phyloP scores from a whole-genome alignment of 2,113 vertebrate genomes.

The Rhegmatorhina hoffmannsi region DNA sequence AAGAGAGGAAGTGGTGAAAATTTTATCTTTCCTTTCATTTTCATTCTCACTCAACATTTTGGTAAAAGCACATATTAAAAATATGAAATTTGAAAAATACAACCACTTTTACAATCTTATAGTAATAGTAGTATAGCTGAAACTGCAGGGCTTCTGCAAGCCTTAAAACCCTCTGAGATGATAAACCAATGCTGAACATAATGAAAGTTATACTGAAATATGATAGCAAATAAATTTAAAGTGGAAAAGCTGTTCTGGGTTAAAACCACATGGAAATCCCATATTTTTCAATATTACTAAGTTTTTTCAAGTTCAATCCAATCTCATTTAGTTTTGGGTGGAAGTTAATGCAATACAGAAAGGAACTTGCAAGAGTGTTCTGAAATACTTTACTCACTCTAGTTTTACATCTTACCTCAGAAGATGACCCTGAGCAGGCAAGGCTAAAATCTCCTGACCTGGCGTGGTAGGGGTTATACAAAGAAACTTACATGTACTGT shows the following conservation, averaged over 20 bases:
- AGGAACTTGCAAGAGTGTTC: not conserved
- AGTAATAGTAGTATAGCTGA: not conserved
- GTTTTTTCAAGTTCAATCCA: not conserved
- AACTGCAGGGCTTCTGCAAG: not conserved
- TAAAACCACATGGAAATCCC: not conserved
- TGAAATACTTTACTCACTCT: not conserved
- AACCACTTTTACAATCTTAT: not conserved
- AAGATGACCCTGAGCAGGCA: not conserved
- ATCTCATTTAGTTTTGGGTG: not conserved
- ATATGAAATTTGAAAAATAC: slow-evolving; percentile 29
- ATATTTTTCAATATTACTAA: not conserved
- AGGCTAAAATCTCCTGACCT: not conserved
- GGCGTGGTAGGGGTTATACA: not conserved
- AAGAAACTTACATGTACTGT: not conserved
- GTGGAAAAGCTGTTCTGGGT: not conserved
- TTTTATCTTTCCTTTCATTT: not conserved
- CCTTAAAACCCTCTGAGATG: not conserved
- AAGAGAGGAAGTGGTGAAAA: not conserved
- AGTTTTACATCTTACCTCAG: not conserved
- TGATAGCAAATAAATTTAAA: not conserved
- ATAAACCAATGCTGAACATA: not conserved
- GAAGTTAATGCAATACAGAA: not conserved
- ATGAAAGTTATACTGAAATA: slow-evolving; percentile 16
- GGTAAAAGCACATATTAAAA: slow-evolving; percentile 7
- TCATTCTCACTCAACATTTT: slow-evolving; percentile 14